phyloP scores from a whole-genome alignment of 2,113 vertebrate species.

The Rallus limicola region DNA sequence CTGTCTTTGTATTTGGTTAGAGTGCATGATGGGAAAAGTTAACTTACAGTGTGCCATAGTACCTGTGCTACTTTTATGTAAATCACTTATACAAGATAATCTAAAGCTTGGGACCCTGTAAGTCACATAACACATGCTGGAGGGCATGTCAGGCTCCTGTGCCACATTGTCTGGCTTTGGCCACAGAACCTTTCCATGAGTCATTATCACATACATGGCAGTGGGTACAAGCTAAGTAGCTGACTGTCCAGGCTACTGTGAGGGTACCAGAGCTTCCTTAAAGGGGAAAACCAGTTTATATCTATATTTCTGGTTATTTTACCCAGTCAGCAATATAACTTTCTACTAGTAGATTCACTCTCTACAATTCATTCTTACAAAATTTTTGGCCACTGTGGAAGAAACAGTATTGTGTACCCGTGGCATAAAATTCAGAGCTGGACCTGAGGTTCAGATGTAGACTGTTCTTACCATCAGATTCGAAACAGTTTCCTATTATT shows the following conservation, averaged over 20 bases:
- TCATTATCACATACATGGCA: neutral
- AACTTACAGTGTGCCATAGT: neutral
- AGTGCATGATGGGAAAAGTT: neutral
- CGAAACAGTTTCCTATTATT: neutral
- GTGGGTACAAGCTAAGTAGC: neutral
- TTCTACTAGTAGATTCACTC: neutral
- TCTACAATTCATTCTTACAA: neutral
- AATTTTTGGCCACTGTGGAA: neutral
- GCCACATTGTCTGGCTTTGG: neutral
- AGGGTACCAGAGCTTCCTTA: neutral
- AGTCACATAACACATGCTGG: neutral
- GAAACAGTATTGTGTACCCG: neutral
- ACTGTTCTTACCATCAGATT: neutral
- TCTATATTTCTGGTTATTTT: neutral
- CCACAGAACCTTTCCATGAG: neutral
- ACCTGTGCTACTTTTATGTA: neutral
- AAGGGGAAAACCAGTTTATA: neutral
- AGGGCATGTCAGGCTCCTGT: neutral
- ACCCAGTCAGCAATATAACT: neutral
- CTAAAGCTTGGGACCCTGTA: neutral
- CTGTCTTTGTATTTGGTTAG: neutral
- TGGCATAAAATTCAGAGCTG: neutral
- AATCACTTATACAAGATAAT: neutral
- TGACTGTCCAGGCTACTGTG: neutral
- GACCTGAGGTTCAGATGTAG: neutral